A percentile compares a stretch with the other conserved stretches of the same genome.
phyloP scores from a whole-genome alignment of 2,113 vertebrate species.

The Spilogale gracilis region DNA sequence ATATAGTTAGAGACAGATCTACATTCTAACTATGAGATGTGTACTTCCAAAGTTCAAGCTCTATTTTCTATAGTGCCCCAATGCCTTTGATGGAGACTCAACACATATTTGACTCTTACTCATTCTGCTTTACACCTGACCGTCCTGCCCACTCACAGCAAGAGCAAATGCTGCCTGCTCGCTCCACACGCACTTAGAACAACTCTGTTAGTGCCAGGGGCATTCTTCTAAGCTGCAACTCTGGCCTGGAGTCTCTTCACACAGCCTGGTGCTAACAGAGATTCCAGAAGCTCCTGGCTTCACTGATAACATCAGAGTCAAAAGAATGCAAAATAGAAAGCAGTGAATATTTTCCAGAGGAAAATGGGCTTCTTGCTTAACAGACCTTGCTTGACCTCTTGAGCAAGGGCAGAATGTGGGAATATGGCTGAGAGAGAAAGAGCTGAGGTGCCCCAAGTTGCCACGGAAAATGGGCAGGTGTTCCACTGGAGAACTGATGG shows the following conservation, averaged over 20 bases:
- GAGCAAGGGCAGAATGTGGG: conserved; percentile 16
- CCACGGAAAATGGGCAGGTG: background rate
- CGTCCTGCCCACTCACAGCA: background rate
- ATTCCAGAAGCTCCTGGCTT: conserved; percentile 72
- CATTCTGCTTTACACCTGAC: background rate
- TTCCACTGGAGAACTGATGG: background rate
- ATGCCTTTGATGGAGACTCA: background rate
- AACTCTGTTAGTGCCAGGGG: background rate
- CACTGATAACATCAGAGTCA: conserved; percentile 25
- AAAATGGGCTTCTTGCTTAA: conserved; percentile 61
- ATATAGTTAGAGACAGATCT: background rate
- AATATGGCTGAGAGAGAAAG: background rate
- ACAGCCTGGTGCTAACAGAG: conserved; percentile 58
- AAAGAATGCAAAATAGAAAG: conserved; percentile 65
- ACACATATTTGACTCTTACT: background rate
- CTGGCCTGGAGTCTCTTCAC: conserved; percentile 45
- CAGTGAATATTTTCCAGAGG: conserved; percentile 67
- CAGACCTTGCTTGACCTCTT: conserved; percentile 70
- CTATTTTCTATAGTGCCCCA: background rate
- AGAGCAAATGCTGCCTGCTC: background rate
- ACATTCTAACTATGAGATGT: background rate
- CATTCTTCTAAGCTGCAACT: background rate
- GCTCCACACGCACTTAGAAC: background rate
- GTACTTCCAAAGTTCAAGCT: background rate
- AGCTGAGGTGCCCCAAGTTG: background rate